These are phyloP conservation scores for Andricus quercusramuli DNA, from an alignment of 2,888 invertebrate species.

Conservation along the genomic window DNA sequence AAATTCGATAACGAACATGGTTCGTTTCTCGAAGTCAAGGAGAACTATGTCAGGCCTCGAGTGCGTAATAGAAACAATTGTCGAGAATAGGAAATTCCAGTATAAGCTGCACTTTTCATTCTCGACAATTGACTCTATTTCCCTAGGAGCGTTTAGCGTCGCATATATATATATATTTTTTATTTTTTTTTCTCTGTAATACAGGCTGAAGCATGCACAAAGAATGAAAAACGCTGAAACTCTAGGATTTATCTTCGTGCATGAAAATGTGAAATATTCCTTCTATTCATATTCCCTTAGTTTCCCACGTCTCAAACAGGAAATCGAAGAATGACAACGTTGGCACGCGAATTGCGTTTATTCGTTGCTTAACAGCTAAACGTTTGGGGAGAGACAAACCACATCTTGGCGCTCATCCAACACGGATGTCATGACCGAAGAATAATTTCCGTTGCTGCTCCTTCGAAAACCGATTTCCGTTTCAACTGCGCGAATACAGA, in stretches of 20 bases:
- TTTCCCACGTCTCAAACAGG: constrained; percentile 6
- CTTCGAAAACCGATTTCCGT: constrained; percentile 40
- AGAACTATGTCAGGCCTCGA: too few species aligned
- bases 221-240: too few species aligned
- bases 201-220: too few species aligned
- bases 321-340: constrained; percentile 48
- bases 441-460: constrained; percentile 33
- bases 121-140: too few species aligned
- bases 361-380: constrained; percentile 48
- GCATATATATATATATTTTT: too few species aligned
- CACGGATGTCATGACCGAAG: constrained; percentile 31
- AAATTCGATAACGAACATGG: too few species aligned
- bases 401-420: constrained; percentile 50
- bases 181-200: too few species aligned
- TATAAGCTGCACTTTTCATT: too few species aligned
- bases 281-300: background rate
- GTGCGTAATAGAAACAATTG: too few species aligned
- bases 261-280: background rate
- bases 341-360: constrained; percentile 49
- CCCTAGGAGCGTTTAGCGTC: too few species aligned
- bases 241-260: background rate
- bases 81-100: too few species aligned
- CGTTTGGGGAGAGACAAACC: constrained; percentile 50
- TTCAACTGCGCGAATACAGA: constrained; percentile 14
- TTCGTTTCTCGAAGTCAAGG: too few species aligned